Evolutionary conservation across 2,888 invertebrate species (phyloP), one percentile per base, ranked within the genome.

Genomic region (Achlya flavicornis): DNA sequence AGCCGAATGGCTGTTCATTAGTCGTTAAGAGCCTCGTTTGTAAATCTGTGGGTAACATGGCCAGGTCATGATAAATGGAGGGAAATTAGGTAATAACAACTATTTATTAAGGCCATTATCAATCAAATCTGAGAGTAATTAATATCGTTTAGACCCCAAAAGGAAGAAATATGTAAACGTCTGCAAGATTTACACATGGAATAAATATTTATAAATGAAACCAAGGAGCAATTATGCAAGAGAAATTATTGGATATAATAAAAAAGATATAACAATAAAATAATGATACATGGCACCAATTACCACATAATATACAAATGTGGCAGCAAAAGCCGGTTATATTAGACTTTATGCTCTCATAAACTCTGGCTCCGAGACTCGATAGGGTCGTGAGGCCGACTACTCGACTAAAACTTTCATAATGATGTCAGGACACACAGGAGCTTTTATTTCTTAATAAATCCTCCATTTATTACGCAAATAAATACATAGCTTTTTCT

Each of bases 241-340:
- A 48, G 10, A 48, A 4, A 4, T 5, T 16, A 46, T 11, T 41
- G 41, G 46, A 5, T 4, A 48, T 48, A 48, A 12, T 14, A 43
- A 43, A 48, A 46, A 46, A n/a, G 5, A 46, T 5, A n/a, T 16
- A 1, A 16, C 8, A 7, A 53, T 53, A 19, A 53, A 19, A 53
- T 19, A 19, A 14, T 48, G 6, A 19, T 14, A 19, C 53, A 53
- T n/a, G 10, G 19, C 53, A 53, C 53, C 53, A 53, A 53, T 53
- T 53, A 53, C 53, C 19, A 53, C 53, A 53, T 53, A 53, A 53
- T 53, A 19, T 10, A 53, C 19, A 53, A 53, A 53, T 53, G 53
- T 19, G 53, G 53, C 19, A 10, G 53, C 53, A 19, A 19, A 53
- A 10, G 53, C 19, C 19, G 53, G 16, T 53, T 53, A 8, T 53